A percentile compares a stretch with the other conserved stretches of the same genome.
Evolutionary conservation across 2,888 invertebrate genomes (phyloP).

Genomic region (Callinectes sapidus): DNA sequence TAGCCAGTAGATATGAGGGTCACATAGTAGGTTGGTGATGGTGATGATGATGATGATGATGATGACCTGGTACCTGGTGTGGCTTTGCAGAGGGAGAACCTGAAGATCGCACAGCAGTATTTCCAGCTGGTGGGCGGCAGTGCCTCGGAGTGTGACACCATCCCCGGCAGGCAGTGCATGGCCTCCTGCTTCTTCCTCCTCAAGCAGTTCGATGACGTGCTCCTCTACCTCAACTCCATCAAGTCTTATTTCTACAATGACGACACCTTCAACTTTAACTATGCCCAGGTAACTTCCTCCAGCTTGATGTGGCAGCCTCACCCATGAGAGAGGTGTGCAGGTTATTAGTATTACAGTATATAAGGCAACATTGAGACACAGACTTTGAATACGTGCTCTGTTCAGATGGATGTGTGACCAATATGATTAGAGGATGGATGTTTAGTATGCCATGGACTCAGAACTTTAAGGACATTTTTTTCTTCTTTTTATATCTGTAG

Average conservation of each 20-base stretch:
- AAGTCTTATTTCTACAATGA: conserved; percentile 96
- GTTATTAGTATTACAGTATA: not conserved
- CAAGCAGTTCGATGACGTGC: conserved; percentile 95
- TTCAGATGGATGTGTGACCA: too few relatives aligned
- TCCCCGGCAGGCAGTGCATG: conserved; percentile 96
- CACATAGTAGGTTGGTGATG: not conserved
- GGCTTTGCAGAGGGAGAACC: conserved; percentile 87
- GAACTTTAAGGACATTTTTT: not conserved
- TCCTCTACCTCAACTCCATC: conserved; percentile 96
- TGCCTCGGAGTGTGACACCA: conserved; percentile 97
- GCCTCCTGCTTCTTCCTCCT: conserved; percentile 96
- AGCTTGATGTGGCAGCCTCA: not conserved
- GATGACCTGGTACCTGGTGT: not conserved
- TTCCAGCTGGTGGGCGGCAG: conserved; percentile 97
- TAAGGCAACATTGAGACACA: not conserved
- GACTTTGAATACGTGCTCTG: too few relatives aligned
- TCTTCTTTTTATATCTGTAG: not conserved
- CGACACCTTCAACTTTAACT: conserved; percentile 91
- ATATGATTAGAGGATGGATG: not conserved
- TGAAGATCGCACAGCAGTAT: conserved; percentile 96
- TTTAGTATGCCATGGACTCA: not conserved
- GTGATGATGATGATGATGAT: not conserved
- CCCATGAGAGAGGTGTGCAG: not conserved
- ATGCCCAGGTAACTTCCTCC: conserved; percentile 81
- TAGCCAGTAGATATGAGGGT: not conserved